Percentiles rank a stretch among this genome's conserved stretches.
These are phyloP conservation scores for Gephyroberyx darwinii DNA, from an alignment of 2,797 vertebrate species.

Conservation along the genomic window DNA sequence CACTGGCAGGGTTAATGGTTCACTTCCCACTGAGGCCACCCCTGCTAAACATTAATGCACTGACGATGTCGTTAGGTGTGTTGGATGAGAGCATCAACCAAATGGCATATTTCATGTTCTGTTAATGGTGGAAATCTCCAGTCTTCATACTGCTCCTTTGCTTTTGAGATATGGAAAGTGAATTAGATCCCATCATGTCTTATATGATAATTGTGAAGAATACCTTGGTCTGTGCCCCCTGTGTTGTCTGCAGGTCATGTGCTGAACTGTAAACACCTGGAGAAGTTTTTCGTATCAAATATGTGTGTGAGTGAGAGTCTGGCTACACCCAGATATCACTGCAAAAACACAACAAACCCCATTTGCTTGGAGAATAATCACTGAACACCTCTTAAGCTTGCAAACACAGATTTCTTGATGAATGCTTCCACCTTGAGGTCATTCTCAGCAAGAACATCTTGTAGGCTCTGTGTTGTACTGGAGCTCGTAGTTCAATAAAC, in stretches of 20 bases:
- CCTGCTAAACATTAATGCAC: constrained; percentile 4
- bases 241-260: too few species aligned
- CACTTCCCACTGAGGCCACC: constrained; percentile 14
- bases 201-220: too few species aligned
- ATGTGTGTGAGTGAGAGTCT: not conserved
- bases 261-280: not conserved
- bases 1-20: constrained; percentile 9
- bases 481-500: too few species aligned
- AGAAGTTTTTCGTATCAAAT: not conserved
- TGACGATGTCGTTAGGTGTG: constrained; percentile 11
- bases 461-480: not conserved
- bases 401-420: constrained; percentile 30
- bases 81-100: constrained; percentile 23
- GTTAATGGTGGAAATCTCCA: constrained; percentile 3
- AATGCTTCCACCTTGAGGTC: constrained; percentile 67
- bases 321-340: not conserved
- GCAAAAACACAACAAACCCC: not conserved
- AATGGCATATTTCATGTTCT: constrained; percentile 3
- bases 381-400: not conserved
- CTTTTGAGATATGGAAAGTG: too few species aligned
- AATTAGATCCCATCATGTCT: too few species aligned
- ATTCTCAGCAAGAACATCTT: constrained; percentile 15
- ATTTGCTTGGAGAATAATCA: constrained; percentile 2
- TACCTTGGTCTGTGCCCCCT: too few species aligned
- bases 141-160: too few species aligned